Evolutionary conservation across 92 coral and sea anemone genomes (phyloP), one percentile per base, ranked within the genome.

Genomic region (Meandrina meandrites): DNA sequence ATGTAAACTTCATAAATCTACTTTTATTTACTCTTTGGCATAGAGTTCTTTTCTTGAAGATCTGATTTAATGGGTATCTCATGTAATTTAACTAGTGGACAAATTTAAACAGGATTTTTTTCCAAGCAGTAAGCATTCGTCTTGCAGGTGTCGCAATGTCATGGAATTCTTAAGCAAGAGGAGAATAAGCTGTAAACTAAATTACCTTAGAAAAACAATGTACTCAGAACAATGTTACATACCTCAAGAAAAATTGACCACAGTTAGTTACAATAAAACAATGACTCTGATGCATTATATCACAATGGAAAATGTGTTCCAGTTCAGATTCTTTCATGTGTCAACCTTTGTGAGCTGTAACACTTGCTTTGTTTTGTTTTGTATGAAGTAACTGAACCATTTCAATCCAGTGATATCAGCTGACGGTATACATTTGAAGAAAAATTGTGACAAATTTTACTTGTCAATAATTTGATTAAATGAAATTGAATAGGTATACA

Each of bases 361-460:
- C 42, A 48, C 51, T 74, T 74, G 54, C 78, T 74, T 74, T 74
- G 78, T 48, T 76, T 47, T 76, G 34, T 24, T n/a, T n/a, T n/a
- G n/a, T n/a, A n/a, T n/a, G 16, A 62, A 75, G 54, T 45, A 75
- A 75, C 9, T 40, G 78, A 74, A 34, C 51, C 78, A 21, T 75
- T 42, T 75, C 24, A 27, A 47, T 47, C 31, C 31, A 14, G 22
- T 13, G 40, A 12, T 0, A 60, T 5, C 54, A 54, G 9, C 70
- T 64, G 32, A 64, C 2, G 0, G 24, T 27, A 15, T 15, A n/a
- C 14, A 48, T 4, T n/a, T 56, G 8, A 34, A 19, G 32, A 2
- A 56, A 35, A 28, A 57, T 4, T 54, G 30, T 57, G 70, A 28
- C 64, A 27, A 30, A 10, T 48, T 48, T 48, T 48, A 48, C 53